Base-by-base conservation (phyloP, 1,140 invertebrate genomes). In the Panulirus ornatus region DNA sequence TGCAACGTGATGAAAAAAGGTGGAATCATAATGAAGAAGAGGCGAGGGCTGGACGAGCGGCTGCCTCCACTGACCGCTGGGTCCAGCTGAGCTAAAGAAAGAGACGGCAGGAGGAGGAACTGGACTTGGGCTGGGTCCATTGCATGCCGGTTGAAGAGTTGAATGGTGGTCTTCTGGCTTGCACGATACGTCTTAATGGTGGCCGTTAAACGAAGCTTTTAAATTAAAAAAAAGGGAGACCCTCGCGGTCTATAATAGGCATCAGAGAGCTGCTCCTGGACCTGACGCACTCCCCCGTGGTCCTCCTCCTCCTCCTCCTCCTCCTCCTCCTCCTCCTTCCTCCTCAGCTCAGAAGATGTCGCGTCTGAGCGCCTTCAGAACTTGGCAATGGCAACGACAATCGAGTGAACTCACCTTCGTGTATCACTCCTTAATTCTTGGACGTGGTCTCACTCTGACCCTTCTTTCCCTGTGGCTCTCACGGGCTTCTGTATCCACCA, bases 141-240 rank as follows among this genome's bases (percentile, higher is more conserved):
- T 86, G 84, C 84, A 86, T 86, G 84, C 84, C 84, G 84, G 51
- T 76, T 86, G 84, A 86, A 76, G 84, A 44, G 73, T 40, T 86
- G 84, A 86, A 86, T 76, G 42, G 84, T 66, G 84, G 84, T 22
- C n/a, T n/a, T n/a, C 51, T 11, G 71, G 71, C 73, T 86, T 86
- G 84, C 84, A 86, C 84, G 84, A 86, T 86, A 86, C 71, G 84
- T 86, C 84, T 86, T 86, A 86, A 86, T 86, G 78, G 84, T 30
- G 84, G 84, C 84, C 71, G 84, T 86, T 86, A 86, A 58, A 44
- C 44, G 30, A 42, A 51, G 66, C 51, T 63, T 84, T 73, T 71
- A 71, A n/a, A n/a, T n/a, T n/a, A n/a, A n/a, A n/a, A n/a, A 71
- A 71, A 73, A 84, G 83, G 34, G n/a, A n/a, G n/a, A n/a, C n/a